Conservation (phyloP, 1,140 invertebrate genomes). For the Drosophila tristis region DNA sequence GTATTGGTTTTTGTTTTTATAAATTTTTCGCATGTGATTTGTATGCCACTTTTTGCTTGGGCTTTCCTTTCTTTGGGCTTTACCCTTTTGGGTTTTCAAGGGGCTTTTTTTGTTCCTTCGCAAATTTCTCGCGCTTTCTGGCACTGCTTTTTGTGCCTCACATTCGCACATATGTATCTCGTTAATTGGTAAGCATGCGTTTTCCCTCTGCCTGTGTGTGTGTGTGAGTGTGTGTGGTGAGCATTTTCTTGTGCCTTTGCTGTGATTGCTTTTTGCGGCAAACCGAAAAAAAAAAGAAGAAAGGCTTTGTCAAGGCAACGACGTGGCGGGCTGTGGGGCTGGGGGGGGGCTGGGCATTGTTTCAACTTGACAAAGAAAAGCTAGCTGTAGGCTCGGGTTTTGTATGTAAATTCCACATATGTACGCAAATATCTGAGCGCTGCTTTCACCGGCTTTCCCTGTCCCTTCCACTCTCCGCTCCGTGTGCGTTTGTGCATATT, state of each 20-base stretch:
- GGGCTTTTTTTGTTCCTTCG: constrained; percentile 41
- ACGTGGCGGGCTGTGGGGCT: not conserved
- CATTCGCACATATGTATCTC: constrained; percentile 75
- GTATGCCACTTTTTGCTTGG: constrained; percentile 63
- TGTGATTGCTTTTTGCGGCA: constrained; percentile 77
- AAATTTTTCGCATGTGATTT: constrained; percentile 73
- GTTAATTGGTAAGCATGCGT: constrained; percentile 74
- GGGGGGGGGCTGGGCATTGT: constrained; percentile 34
- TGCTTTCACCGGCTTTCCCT: constrained; percentile 17
- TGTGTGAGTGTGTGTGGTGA: not conserved
- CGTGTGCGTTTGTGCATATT: constrained; percentile 46
- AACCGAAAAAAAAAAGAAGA: constrained; percentile 27
- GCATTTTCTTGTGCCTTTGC: constrained; percentile 65
- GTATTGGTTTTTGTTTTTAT: constrained; percentile 70
- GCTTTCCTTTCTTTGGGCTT: constrained; percentile 1
- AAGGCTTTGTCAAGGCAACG: constrained; percentile 68
- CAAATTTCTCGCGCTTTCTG: constrained; percentile 59
- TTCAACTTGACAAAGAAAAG: constrained; percentile 73
- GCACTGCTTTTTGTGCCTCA: constrained; percentile 29
- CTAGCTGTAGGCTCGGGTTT: constrained; percentile 28
- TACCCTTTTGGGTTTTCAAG: not conserved
- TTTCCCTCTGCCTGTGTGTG: constrained; percentile 34
- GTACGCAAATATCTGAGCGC: constrained; percentile 23
- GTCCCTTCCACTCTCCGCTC: not conserved
- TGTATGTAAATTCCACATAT: constrained; percentile 71